A percentile compares a stretch with the other conserved stretches of the same genome.
Conservation (phyloP, 1,140 invertebrate genomes). For the Eriocheir sinensis region DNA sequence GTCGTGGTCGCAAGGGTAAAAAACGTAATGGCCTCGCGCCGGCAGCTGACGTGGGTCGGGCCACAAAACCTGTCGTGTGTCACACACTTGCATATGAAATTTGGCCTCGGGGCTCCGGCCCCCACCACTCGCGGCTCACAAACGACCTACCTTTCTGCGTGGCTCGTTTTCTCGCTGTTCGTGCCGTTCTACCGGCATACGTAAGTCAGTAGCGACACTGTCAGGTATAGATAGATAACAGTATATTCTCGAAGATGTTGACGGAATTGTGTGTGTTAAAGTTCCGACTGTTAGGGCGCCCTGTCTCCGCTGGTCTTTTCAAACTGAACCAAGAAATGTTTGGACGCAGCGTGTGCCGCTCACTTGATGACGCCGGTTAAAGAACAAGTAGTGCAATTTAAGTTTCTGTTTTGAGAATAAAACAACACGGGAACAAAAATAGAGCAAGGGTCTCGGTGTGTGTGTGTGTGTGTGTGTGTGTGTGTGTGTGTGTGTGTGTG, state of each 20-base stretch:
- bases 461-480: background rate
- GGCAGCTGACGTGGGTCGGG: constrained; percentile 9
- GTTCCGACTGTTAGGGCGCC: too few species aligned
- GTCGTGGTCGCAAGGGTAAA: background rate
- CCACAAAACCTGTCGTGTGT: constrained; percentile 21
- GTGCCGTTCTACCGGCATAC: background rate
- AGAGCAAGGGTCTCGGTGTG: background rate
- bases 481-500: background rate
- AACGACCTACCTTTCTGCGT: background rate
- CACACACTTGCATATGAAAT: constrained; percentile 24
- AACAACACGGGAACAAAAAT: constrained; percentile 25
- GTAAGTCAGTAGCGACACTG: background rate
- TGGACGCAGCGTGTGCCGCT: background rate
- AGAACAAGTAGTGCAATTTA: background rate
- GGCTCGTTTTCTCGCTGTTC: background rate
- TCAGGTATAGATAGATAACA: too few species aligned
- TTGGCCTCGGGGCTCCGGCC: background rate
- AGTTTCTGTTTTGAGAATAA: constrained; percentile 25
- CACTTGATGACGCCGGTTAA: background rate
- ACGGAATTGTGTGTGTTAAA: too few species aligned
- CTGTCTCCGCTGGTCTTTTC: too few species aligned
- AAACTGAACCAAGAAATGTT: background rate
- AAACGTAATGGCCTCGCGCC: constrained; percentile 12
- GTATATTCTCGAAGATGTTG: background rate
- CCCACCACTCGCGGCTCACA: background rate